Percentiles rank a stretch among this genome's conserved stretches.
Conservation (phyloP, 2,797 vertebrate species). For the Limnodromus scolopaceus region DNA sequence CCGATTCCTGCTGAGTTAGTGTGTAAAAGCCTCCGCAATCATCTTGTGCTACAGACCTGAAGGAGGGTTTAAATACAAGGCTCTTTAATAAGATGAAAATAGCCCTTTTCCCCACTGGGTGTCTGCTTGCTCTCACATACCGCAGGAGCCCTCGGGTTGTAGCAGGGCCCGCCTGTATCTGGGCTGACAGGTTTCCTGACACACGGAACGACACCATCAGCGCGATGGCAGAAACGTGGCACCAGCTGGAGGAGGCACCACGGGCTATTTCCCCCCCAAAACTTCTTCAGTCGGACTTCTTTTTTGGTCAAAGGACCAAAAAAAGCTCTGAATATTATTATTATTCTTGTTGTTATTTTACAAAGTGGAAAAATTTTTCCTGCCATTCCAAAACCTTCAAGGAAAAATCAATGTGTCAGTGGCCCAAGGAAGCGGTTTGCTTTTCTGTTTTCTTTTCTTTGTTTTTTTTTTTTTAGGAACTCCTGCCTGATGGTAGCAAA, state of each 20-base stretch:
- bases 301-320: not conserved
- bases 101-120: not conserved
- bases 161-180: not conserved
- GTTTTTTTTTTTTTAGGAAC: not conserved
- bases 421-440: not conserved
- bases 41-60: not conserved
- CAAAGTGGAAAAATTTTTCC: not conserved
- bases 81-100: not conserved
- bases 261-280: not conserved
- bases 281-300: not conserved
- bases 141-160: not conserved
- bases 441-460: not conserved
- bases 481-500: not conserved
- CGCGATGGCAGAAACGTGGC: not conserved
- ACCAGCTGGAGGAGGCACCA: not conserved
- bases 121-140: not conserved
- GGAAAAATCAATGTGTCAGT: not conserved
- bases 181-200: constrained; percentile 5
- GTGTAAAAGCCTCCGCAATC: not conserved
- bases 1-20: not conserved
- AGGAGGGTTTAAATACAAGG: not conserved
- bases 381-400: not conserved
- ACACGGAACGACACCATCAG: not conserved
- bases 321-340: not conserved
- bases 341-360: not conserved